phyloP scores from a whole-genome alignment of 2,888 invertebrate genomes.

The Noctua janthe region DNA sequence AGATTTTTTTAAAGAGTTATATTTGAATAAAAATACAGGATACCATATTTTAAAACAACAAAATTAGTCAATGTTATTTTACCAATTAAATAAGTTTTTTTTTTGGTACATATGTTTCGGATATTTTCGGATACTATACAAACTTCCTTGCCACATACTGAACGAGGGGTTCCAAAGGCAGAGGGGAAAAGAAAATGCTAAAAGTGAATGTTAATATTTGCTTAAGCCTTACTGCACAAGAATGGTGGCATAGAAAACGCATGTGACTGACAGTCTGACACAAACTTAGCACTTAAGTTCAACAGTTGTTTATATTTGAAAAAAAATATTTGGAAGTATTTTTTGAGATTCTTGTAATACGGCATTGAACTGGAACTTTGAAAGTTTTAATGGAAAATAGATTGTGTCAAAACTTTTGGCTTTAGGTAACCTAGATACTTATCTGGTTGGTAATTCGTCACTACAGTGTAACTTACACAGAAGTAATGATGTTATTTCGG shows the following conservation, averaged over 20 bases:
- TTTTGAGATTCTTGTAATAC: not conserved
- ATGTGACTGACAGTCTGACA: constrained; percentile 66
- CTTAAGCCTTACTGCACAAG: constrained; percentile 71
- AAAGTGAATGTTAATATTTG: constrained; percentile 82
- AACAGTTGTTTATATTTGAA: constrained; percentile 3
- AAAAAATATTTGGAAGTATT: not conserved
- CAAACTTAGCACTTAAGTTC: constrained; percentile 56
- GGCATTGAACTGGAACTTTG: not conserved
- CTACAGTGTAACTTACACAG: not conserved
- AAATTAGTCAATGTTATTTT: not conserved
- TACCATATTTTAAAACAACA: not conserved
- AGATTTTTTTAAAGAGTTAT: not conserved
- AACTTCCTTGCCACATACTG: not conserved
- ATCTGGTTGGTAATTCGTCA: not conserved
- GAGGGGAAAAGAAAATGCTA: constrained; percentile 68
- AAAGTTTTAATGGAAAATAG: constrained; percentile 28
- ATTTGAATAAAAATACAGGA: not conserved
- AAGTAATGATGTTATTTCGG: not conserved
- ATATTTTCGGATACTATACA: constrained; percentile 32
- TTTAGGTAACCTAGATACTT: not conserved
- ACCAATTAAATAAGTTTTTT: not conserved
- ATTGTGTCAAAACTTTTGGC: constrained; percentile 10
- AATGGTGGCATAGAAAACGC: constrained; percentile 62
- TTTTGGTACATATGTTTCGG: not conserved
- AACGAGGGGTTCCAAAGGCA: constrained; percentile 54